Conservation (phyloP, 2,888 invertebrate species). For the Chaetogeoica ovagalla region DNA sequence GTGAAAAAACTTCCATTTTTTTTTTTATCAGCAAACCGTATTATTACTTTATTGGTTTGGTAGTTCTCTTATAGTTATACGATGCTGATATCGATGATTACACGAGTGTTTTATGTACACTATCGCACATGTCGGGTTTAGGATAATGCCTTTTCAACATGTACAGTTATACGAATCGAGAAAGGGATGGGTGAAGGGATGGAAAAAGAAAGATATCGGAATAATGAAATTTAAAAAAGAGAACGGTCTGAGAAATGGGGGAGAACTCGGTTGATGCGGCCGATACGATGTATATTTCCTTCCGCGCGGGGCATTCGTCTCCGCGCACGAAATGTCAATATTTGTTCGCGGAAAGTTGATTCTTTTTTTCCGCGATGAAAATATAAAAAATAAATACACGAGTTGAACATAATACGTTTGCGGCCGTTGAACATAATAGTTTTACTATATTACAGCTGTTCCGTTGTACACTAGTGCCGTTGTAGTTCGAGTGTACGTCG, state of each 20-base stretch:
- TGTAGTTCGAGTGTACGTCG: not conserved
- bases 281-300: slow-evolving; percentile 30
- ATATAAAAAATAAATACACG: slow-evolving; percentile 5
- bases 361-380: slow-evolving; percentile 15
- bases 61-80: slow-evolving; percentile 7
- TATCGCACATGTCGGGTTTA: not conserved
- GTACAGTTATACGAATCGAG: slow-evolving; percentile 6
- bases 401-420: slow-evolving; percentile 22
- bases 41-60: too few species aligned
- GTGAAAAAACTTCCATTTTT: too few species aligned
- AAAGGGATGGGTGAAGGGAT: not conserved
- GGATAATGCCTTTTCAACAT: slow-evolving; percentile 21
- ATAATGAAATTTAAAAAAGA: not conserved
- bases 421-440: slow-evolving; percentile 12
- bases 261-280: slow-evolving; percentile 2
- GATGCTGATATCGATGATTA: slow-evolving; percentile 10
- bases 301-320: slow-evolving; percentile 18
- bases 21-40: too few species aligned
- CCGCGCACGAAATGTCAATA: slow-evolving; percentile 47
- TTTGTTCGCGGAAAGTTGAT: slow-evolving; percentile 43
- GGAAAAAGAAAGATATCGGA: not conserved
- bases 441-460: not conserved
- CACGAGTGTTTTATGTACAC: slow-evolving; percentile 5
- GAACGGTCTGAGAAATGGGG: not conserved
- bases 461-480: too few species aligned